These are phyloP conservation scores for Ia io DNA, from an alignment of 2,113 vertebrate species.

Conservation along the genomic window DNA sequence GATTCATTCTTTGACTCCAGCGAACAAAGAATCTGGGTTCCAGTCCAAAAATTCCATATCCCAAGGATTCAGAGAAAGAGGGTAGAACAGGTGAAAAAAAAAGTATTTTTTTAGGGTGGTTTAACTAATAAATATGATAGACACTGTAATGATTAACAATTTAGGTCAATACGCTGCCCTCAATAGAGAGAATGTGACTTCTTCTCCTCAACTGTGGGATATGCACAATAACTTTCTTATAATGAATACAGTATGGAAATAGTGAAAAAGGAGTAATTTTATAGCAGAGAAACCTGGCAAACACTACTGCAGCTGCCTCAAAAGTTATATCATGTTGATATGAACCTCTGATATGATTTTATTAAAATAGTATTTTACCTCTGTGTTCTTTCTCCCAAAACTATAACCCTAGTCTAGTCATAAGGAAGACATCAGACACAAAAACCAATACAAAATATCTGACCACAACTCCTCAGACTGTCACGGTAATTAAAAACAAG, in stretches of 20 bases:
- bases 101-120: too few species aligned
- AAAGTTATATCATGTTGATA: background rate
- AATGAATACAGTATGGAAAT: background rate
- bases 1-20: too few species aligned
- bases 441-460: background rate
- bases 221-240: background rate
- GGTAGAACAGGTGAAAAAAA: background rate
- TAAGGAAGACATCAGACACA: background rate
- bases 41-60: too few species aligned
- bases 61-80: background rate
- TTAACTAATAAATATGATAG: background rate
- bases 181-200: background rate
- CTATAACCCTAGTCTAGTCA: background rate
- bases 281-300: background rate
- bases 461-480: background rate
- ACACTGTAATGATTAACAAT: background rate
- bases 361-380: background rate
- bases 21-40: too few species aligned
- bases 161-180: background rate
- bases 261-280: background rate
- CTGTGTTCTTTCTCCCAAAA: background rate
- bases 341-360: background rate
- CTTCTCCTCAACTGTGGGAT: background rate
- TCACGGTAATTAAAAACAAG: background rate
- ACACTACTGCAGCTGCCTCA: background rate